A percentile compares a stretch with the other conserved stretches of the same genome.
phyloP scores from a whole-genome alignment of 2,113 vertebrate species.

The Mohoua ochrocephala region DNA sequence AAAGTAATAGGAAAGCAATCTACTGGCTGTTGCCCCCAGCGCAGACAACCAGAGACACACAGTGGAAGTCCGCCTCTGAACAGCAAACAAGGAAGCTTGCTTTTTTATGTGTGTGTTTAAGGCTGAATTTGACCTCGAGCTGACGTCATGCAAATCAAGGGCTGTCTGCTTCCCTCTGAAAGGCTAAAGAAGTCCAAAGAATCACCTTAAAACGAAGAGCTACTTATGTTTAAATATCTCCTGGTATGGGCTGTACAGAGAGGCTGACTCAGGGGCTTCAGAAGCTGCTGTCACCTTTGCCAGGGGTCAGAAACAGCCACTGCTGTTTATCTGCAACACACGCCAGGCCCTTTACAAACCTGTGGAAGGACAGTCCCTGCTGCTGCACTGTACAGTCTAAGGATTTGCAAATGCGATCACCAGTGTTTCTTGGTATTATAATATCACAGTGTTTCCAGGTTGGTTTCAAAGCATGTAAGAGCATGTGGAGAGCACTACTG shows the following conservation, averaged over 20 bases:
- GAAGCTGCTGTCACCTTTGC: background rate
- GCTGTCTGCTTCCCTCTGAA: background rate
- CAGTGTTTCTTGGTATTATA: constrained; percentile 4
- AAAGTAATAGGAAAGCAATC: constrained; percentile 11
- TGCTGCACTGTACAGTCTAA: background rate
- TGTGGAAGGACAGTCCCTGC: background rate
- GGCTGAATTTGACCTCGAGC: constrained; percentile 29
- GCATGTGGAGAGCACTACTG: constrained; percentile 44
- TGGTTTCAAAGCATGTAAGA: constrained; percentile 54
- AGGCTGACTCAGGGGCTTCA: background rate
- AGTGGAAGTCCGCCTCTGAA: constrained; percentile 40
- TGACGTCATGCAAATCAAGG: constrained; percentile 29
- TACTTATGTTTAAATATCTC: background rate
- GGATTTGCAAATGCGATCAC: background rate
- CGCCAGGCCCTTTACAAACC: background rate
- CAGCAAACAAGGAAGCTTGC: constrained; percentile 56
- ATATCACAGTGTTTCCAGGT: constrained; percentile 19
- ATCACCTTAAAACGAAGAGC: background rate
- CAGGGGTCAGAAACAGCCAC: background rate
- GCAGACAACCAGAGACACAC: background rate
- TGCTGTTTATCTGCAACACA: background rate
- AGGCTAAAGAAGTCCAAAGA: background rate
- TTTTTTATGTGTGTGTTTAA: constrained; percentile 40
- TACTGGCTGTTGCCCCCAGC: background rate
- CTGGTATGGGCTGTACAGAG: background rate